Conservation (phyloP, 2,888 invertebrate genomes). For the Bellardia pandia region DNA sequence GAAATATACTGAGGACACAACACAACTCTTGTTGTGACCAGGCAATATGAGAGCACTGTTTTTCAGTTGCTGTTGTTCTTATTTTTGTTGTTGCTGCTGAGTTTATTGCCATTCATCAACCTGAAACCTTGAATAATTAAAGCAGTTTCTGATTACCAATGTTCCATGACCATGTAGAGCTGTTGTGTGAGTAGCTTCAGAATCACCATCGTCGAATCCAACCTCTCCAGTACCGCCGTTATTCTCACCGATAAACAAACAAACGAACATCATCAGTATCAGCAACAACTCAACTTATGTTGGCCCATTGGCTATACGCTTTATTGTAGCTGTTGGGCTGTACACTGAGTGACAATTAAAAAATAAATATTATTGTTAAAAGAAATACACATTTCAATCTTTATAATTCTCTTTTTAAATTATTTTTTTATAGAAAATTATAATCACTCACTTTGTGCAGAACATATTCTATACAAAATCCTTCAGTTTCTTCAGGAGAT, state of each 20-base stretch:
- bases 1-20: conserved; percentile 34
- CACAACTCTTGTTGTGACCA: conserved; percentile 50
- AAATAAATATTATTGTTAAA: not conserved
- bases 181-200: conserved; percentile 19
- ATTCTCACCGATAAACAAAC: conserved; percentile 51
- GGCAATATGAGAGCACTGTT: conserved; percentile 41
- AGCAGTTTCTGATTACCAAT: conserved; percentile 83
- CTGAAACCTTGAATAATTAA: conserved; percentile 84
- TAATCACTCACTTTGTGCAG: too few species aligned
- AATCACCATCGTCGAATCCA: not conserved
- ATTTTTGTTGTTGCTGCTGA: conserved; percentile 55
- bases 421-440: too few species aligned
- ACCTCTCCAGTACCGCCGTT: conserved; percentile 22
- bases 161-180: conserved; percentile 66
- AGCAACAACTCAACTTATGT: conserved; percentile 30
- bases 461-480: too few species aligned
- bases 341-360: conserved; percentile 2
- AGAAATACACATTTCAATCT: too few species aligned
- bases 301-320: not conserved
- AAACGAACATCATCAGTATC: not conserved
- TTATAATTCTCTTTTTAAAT: too few species aligned
- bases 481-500: too few species aligned
- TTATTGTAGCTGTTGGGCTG: not conserved
- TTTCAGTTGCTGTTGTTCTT: conserved; percentile 37
- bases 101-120: conserved; percentile 81